These are phyloP conservation scores for Acanthopagrus latus DNA, from an alignment of 2,797 vertebrate species.

Conservation along the genomic window DNA sequence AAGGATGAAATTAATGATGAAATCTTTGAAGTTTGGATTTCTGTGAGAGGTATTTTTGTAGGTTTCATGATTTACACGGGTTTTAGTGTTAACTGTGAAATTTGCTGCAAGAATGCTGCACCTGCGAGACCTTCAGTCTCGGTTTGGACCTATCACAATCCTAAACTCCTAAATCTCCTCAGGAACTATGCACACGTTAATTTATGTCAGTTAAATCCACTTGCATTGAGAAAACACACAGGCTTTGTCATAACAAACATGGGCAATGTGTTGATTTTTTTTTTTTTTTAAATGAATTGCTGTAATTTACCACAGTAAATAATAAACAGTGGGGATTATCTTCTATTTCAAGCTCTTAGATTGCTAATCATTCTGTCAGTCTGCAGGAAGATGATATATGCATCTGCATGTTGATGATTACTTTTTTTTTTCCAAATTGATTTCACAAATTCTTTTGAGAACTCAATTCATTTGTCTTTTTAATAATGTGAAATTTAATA, in stretches of 20 bases:
- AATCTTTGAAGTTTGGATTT: too few species aligned
- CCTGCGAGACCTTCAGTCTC: too few species aligned
- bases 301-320: background rate
- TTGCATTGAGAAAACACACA: background rate
- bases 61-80: too few species aligned
- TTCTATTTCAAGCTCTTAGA: slow-evolving; percentile 7
- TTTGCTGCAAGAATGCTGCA: too few species aligned
- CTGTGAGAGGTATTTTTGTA: too few species aligned
- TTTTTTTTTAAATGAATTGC: background rate
- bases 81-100: too few species aligned
- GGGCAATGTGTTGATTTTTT: slow-evolving; percentile 13
- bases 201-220: background rate
- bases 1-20: too few species aligned
- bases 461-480: slow-evolving; percentile 90
- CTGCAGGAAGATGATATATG: slow-evolving; percentile 50
- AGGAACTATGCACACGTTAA: too few species aligned
- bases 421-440: slow-evolving; percentile 63
- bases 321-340: slow-evolving; percentile 6
- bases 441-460: slow-evolving; percentile 88
- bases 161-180: background rate
- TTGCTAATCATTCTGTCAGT: slow-evolving; percentile 53
- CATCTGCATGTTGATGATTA: slow-evolving; percentile 58
- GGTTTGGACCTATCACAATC: too few species aligned
- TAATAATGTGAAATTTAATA: slow-evolving; percentile 90
- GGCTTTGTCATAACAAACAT: slow-evolving; percentile 8